Percentiles rank a stretch among this genome's conserved stretches.
Evolutionary conservation across 1,140 invertebrate genomes (phyloP).

Genomic region (Hyphantria cunea): DNA sequence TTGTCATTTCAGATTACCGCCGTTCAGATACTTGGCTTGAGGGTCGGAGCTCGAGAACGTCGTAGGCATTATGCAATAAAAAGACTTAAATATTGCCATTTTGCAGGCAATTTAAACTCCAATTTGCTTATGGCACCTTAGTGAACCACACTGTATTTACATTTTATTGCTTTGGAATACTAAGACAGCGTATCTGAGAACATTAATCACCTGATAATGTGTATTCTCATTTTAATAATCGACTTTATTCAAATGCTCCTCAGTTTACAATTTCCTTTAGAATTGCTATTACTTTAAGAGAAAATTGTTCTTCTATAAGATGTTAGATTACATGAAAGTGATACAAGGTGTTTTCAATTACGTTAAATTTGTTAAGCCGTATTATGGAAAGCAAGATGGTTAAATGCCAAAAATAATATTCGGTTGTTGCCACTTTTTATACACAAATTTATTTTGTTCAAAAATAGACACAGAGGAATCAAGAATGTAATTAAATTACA

Average conservation of each 20-base stretch:
- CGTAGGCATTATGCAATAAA: conserved; percentile 27
- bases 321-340: too few relatives aligned
- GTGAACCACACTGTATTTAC: conserved; percentile 16
- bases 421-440: too few relatives aligned
- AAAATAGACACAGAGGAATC: too few relatives aligned
- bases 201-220: background rate
- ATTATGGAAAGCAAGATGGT: too few relatives aligned
- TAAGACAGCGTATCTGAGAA: conserved; percentile 7
- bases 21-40: conserved; percentile 25
- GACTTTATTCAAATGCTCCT: too few relatives aligned
- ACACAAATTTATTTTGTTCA: too few relatives aligned
- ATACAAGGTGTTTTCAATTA: too few relatives aligned
- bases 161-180: conserved; percentile 13
- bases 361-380: too few relatives aligned
- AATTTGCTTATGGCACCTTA: conserved; percentile 26
- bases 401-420: too few relatives aligned
- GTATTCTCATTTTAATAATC: background rate
- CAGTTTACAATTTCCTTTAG: background rate
- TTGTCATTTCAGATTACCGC: conserved; percentile 38
- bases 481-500: too few relatives aligned
- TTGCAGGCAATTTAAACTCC: conserved; percentile 34
- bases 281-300: background rate
- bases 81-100: conserved; percentile 34
- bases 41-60: conserved; percentile 13
- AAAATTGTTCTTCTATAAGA: too few relatives aligned